Evolutionary conservation across 2,113 vertebrate species (phyloP).

Genomic region (Sialia sialis): DNA sequence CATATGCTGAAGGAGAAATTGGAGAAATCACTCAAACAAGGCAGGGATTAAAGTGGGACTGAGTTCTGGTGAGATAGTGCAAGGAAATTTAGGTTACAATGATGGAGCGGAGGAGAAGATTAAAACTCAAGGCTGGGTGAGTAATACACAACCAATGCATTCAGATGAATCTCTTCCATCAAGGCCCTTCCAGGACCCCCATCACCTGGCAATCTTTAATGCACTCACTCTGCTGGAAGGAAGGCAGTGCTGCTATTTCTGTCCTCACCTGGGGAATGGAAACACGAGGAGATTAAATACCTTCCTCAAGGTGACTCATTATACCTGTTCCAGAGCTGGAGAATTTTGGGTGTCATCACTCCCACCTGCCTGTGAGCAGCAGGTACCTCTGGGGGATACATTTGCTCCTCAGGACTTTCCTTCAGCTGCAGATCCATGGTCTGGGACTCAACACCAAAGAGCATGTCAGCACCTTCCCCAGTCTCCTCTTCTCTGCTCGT

Average conservation of each 20-base stretch:
- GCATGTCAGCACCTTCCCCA: background rate
- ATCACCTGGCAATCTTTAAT: background rate
- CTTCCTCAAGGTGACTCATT: slow-evolving; percentile 11
- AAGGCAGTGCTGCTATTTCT: slow-evolving; percentile 1
- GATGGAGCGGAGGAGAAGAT: slow-evolving; percentile 44
- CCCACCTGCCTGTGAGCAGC: background rate
- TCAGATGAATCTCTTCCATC: background rate
- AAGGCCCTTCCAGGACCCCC: background rate
- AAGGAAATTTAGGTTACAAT: slow-evolving; percentile 27
- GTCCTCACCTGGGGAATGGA: background rate
- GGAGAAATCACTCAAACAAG: slow-evolving; percentile 24
- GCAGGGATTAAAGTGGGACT: background rate
- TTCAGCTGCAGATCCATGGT: background rate
- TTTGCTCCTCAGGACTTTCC: background rate
- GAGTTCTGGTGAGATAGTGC: background rate
- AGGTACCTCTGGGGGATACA: accelerated
- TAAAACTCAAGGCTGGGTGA: slow-evolving; percentile 43
- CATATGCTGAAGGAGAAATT: background rate
- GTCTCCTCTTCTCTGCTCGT: background rate
- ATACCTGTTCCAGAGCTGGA: background rate
- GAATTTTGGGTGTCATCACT: background rate
- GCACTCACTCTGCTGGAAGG: background rate
- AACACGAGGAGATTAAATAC: background rate
- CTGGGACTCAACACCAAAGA: background rate
- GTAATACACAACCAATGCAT: slow-evolving; percentile 29